Percentiles rank a stretch among this genome's conserved stretches.
phyloP scores from a whole-genome alignment of 2,113 vertebrate genomes.

The Columba janthina region DNA sequence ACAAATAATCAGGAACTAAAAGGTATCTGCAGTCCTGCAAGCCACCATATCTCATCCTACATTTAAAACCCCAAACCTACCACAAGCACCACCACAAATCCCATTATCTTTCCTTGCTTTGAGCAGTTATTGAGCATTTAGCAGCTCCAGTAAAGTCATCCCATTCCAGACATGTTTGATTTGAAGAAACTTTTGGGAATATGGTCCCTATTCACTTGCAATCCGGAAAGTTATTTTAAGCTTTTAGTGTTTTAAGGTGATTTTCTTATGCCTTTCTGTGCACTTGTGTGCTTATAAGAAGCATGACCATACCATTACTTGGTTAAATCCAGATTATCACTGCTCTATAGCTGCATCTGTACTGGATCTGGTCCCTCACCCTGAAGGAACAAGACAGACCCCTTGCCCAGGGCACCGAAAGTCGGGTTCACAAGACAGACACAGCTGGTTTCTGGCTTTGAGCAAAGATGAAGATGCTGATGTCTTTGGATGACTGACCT shows the following conservation, averaged over 20 bases:
- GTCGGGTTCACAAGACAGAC: background rate
- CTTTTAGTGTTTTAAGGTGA: background rate
- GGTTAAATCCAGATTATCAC: background rate
- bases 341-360: background rate
- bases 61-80: background rate
- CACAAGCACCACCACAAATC: background rate
- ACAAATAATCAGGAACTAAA: background rate
- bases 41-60: background rate
- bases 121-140: background rate
- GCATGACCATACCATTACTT: no score
- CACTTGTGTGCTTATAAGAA: rapidly evolving
- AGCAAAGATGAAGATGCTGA: background rate
- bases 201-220: background rate
- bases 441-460: background rate
- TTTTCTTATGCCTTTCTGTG: background rate
- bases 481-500: background rate
- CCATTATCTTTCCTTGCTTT: background rate
- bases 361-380: background rate
- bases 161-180: background rate
- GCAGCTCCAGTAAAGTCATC: background rate
- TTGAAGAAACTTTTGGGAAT: background rate
- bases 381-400: background rate
- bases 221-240: background rate
- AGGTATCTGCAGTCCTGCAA: rapidly evolving
- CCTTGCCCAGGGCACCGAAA: background rate